Conservation (phyloP, 1,140 invertebrate species). For the Popillia japonica region DNA sequence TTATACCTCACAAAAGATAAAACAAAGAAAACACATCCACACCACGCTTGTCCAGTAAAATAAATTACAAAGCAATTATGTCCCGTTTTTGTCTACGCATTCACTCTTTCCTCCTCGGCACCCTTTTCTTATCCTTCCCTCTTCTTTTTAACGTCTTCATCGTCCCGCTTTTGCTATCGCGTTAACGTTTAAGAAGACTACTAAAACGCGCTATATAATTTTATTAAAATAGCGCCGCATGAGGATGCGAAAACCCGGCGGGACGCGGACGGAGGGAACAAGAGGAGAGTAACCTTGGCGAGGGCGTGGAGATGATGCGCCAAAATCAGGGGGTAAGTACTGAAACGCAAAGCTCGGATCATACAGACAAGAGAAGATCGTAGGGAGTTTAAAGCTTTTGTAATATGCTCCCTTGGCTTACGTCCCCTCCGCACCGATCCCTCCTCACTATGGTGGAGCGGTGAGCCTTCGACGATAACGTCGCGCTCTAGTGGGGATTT, state of each 20-base stretch:
- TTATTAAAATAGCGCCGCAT: background rate
- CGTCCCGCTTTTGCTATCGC: background rate
- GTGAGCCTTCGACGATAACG: background rate
- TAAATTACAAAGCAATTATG: constrained; percentile 19
- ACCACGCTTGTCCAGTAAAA: background rate
- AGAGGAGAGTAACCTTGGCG: background rate
- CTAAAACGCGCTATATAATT: background rate
- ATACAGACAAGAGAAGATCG: background rate
- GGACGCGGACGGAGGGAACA: background rate
- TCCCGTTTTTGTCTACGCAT: background rate
- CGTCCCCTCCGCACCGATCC: background rate
- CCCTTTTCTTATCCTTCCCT: background rate
- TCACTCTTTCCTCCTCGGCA: background rate
- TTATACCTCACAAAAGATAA: background rate
- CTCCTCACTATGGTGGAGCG: too few relatives aligned
- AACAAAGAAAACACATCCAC: background rate
- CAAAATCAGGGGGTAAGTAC: background rate
- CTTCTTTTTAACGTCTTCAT: too few relatives aligned
- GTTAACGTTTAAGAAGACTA: background rate
- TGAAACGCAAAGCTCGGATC: background rate
- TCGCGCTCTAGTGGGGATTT: background rate
- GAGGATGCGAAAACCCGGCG: background rate
- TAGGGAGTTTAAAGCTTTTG: constrained; percentile 3
- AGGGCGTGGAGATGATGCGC: background rate
- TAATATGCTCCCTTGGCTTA: background rate